Conservation (phyloP, 1,140 invertebrate species). For the Drosophila dunni region DNA sequence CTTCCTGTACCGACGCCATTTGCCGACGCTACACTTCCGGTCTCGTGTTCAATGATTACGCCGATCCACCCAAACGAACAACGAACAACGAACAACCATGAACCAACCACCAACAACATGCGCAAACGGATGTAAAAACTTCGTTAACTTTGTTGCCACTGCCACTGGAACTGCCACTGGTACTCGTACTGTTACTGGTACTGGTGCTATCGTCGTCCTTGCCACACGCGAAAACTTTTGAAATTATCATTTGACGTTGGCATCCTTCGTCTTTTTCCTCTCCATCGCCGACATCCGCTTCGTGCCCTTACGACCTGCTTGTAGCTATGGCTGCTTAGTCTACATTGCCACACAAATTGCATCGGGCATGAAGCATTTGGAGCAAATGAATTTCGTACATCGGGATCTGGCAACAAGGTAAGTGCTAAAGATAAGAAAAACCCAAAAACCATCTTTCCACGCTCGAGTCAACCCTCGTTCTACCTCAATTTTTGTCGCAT, state of each 20-base stretch:
- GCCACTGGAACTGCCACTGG: constrained; percentile 8
- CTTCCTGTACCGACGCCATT: constrained; percentile 79
- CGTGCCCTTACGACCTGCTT: constrained; percentile 18
- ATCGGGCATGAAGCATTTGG: constrained; percentile 94
- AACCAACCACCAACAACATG: constrained; percentile 71
- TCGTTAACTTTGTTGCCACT: constrained; percentile 74
- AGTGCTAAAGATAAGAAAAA: constrained; percentile 75
- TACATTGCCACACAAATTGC: constrained; percentile 93
- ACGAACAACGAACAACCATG: constrained; percentile 41
- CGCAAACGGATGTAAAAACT: constrained; percentile 83
- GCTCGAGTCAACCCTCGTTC: not conserved
- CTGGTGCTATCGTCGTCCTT: constrained; percentile 30
- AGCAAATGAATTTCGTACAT: constrained; percentile 92
- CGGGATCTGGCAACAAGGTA: constrained; percentile 92
- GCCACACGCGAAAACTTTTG: constrained; percentile 76
- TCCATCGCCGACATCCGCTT: constrained; percentile 41
- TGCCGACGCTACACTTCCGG: constrained; percentile 81
- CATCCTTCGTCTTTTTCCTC: constrained; percentile 57
- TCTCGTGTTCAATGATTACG: constrained; percentile 83
- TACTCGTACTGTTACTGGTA: not conserved
- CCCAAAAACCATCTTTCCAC: not conserved
- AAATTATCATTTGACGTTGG: constrained; percentile 77
- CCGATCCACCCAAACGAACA: constrained; percentile 61
- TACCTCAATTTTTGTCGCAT: constrained; percentile 48
- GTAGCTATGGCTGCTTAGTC: constrained; percentile 89